Base-by-base conservation (phyloP, 1,140 invertebrate species). In the Epicauta chinensis region DNA sequence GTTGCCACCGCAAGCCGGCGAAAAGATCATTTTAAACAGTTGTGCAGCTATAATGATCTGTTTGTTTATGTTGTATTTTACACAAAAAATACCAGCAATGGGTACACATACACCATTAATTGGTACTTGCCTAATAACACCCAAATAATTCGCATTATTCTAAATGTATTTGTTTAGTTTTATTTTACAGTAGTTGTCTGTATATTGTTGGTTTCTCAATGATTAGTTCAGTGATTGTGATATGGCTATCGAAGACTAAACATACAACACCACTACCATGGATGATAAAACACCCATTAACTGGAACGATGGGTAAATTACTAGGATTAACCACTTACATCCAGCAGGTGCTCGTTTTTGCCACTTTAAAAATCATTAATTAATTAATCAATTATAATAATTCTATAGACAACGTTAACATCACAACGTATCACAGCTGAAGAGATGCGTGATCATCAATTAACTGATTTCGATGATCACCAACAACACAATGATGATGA, bases 1-100 rank as follows among this genome's bases (percentile, higher is more conserved):
- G 77, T 57, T 86, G 41, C 81, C 83, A 11, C 79, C 82, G 0
- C 75, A 80, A 53, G 75, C 81, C 58, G 77, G 76, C 12, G 81
- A 82, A 59, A 84, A 84, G 66, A 75, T 84, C 14, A 69, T 77
- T 16, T 59, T 84, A n/a, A 79, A 78, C 51, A 77, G 76, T 13
- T 73, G 75, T 38, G 79, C 77, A 2, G 73, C 76, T 10, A 58
- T 83, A 0, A 71, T 83, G 29, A 76, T 81, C 31, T 75, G 73
- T 7, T 69, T 81, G 12, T 82, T 80, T 61, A 68, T 86, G 38
- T 71, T 81, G 58, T 84, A 81, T 66, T 82, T 85, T 57, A 75
- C 77, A 10, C 72, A 77, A 6, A 75, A 77, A 64, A 59, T 85
- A 32, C 81, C 82, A 2, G 66, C 78, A 1, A 72, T 80, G 57